Conservation (phyloP, 2,888 invertebrate species). For the Andrena fulva region DNA sequence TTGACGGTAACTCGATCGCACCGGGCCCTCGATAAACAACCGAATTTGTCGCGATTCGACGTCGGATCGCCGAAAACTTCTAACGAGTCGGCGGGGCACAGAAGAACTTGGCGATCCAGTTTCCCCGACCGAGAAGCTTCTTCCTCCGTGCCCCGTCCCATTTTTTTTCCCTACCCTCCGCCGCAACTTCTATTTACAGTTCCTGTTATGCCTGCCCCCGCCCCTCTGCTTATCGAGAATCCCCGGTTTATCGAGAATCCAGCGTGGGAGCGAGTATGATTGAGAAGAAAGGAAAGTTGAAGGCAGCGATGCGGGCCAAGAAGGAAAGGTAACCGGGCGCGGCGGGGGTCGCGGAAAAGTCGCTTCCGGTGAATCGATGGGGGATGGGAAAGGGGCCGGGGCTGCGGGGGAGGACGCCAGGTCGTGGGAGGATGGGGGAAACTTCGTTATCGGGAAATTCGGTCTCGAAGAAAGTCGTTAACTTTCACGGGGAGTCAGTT, state of each 20-base stretch:
- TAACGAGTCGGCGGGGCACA: neutral
- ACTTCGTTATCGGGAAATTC: slow-evolving; percentile 77
- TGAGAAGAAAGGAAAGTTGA: slow-evolving; percentile 60
- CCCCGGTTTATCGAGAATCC: slow-evolving; percentile 56
- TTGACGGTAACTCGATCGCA: neutral
- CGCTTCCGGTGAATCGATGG: slow-evolving; percentile 38
- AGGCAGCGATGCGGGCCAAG: slow-evolving; percentile 27
- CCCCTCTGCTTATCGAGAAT: slow-evolving; percentile 33
- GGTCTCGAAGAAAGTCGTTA: slow-evolving; percentile 75
- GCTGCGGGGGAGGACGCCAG: neutral
- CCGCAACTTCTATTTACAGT: slow-evolving; percentile 7
- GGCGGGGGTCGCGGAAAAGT: slow-evolving; percentile 31
- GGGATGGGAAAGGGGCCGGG: neutral
- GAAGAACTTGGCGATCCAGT: neutral
- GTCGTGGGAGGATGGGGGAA: slow-evolving; percentile 43
- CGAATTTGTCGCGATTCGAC: slow-evolving; percentile 5
- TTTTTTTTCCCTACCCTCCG: neutral
- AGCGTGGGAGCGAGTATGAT: slow-evolving; percentile 69
- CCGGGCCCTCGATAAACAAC: neutral
- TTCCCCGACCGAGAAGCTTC: neutral
- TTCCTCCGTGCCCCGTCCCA: neutral
- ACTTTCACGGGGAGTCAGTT: slow-evolving; percentile 66
- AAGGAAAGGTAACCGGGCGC: slow-evolving; percentile 22
- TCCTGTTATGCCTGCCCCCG: neutral
- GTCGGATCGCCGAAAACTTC: slow-evolving; percentile 12